Conservation (phyloP, 2,113 vertebrate species). For the Daboia siamensis region DNA sequence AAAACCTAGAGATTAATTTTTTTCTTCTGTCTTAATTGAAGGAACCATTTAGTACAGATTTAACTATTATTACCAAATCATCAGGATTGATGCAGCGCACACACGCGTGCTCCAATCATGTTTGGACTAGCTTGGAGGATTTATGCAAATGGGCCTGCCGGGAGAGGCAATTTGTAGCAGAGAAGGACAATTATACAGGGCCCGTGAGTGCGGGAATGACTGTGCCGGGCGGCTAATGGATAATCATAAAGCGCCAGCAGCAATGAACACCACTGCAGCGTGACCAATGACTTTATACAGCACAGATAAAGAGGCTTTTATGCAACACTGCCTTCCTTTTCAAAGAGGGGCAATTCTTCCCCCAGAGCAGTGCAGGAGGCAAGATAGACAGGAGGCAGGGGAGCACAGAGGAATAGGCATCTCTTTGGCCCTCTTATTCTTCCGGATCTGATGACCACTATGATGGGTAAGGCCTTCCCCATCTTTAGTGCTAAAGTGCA, state of each 20-base stretch:
- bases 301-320: conserved; percentile 61
- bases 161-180: conserved; percentile 79
- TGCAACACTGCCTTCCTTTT: conserved; percentile 48
- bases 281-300: conserved; percentile 69
- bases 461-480: not conserved
- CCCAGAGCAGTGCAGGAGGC: conserved; percentile 13
- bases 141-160: conserved; percentile 75
- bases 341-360: conserved; percentile 14
- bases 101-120: conserved; percentile 59
- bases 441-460: not conserved
- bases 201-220: conserved; percentile 70
- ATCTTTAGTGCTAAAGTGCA: not conserved
- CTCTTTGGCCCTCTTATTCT: not conserved
- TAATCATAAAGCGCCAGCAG: conserved; percentile 69
- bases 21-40: conserved; percentile 72
- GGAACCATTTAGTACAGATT: conserved; percentile 78
- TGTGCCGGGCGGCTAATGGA: conserved; percentile 71
- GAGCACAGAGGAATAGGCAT: not conserved
- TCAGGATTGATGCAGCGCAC: conserved; percentile 66
- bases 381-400: not conserved
- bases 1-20: conserved; percentile 71
- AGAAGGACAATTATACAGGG: conserved; percentile 77
- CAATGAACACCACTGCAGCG: conserved; percentile 63
- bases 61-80: conserved; percentile 76
- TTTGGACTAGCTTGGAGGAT: conserved; percentile 71